phyloP scores from a whole-genome alignment of 2,113 vertebrate genomes.

The Cisticola juncidis region DNA sequence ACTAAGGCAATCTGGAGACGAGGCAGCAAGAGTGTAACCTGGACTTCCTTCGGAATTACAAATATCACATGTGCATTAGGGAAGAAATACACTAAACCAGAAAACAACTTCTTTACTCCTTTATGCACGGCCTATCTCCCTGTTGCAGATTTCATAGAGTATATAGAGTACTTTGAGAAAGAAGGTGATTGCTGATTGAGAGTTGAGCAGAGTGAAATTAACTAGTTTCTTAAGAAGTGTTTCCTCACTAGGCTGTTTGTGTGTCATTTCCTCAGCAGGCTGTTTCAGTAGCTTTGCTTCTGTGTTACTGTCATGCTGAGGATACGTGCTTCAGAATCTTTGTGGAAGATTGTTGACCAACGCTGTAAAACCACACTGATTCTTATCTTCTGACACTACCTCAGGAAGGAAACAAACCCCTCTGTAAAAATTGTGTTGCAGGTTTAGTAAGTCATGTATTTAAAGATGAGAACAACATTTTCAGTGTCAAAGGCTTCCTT shows the following conservation, averaged over 20 bases:
- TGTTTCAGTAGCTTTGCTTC: not conserved
- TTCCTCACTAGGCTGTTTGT: not conserved
- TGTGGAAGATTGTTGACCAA: not conserved
- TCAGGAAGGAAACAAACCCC: constrained; percentile 21
- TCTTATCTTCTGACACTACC: not conserved
- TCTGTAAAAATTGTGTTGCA: not conserved
- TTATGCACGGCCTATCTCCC: fast-evolving
- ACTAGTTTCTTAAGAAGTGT: not conserved
- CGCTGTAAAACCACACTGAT: not conserved
- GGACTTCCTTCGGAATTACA: not conserved
- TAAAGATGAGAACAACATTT: not conserved
- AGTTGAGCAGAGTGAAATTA: not conserved
- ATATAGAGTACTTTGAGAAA: not conserved
- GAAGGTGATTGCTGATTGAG: not conserved
- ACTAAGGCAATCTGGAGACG: not conserved
- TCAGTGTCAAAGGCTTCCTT: not conserved
- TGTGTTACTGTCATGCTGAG: not conserved
- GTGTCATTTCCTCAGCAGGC: not conserved
- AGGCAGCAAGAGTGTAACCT: not conserved
- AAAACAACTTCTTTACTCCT: not conserved
- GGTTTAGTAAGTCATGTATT: not conserved
- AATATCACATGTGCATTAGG: not conserved
- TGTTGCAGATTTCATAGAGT: not conserved
- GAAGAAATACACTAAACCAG: not conserved
- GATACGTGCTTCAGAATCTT: not conserved